phyloP scores from a whole-genome alignment of 2,113 vertebrate species.

The Sarotherodon lohbergeri region DNA sequence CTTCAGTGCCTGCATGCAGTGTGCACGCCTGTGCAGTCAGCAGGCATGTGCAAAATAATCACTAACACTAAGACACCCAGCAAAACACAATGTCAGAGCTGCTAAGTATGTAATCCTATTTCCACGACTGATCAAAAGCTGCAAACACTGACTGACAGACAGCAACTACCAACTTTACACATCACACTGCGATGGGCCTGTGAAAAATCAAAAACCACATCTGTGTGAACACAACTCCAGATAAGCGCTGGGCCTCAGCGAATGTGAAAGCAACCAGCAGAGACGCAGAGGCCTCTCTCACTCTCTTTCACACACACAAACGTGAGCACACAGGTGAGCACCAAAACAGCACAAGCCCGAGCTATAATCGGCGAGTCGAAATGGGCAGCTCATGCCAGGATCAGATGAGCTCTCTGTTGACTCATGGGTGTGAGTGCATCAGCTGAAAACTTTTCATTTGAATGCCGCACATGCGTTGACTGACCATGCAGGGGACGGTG shows the following conservation, averaged over 20 bases:
- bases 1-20: neutral
- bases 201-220: neutral
- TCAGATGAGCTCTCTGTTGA: neutral
- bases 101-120: neutral
- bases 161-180: neutral
- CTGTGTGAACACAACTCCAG: neutral
- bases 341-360: neutral
- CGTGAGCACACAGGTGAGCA: conserved; percentile 1
- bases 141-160: neutral
- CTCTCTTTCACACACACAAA: neutral
- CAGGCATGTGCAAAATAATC: neutral
- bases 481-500: conserved; percentile 1
- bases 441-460: neutral
- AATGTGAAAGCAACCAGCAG: neutral
- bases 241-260: neutral
- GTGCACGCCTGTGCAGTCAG: neutral
- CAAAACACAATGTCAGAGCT: neutral
- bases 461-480: neutral
- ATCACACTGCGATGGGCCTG: neutral
- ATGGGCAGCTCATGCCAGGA: neutral
- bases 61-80: neutral
- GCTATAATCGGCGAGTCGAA: neutral
- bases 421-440: neutral
- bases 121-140: neutral
- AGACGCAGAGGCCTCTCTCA: neutral